These are phyloP conservation scores for Liparis tanakae DNA, from an alignment of 2,797 vertebrate genomes.

Conservation along the genomic window DNA sequence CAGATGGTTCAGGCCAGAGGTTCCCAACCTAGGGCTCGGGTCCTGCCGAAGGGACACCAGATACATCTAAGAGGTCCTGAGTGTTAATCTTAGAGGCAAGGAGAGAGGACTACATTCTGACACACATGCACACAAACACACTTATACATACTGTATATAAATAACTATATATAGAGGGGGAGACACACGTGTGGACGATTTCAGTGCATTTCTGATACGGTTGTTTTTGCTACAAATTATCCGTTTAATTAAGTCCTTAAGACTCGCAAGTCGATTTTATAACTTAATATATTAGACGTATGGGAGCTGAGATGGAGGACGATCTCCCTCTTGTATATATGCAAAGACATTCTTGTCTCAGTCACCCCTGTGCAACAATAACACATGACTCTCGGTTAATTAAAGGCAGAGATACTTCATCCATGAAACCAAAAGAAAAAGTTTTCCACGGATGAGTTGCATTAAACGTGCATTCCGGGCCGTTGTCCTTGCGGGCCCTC, in stretches of 20 bases:
- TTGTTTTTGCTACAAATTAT: neutral
- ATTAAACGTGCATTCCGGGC: conserved; percentile 47
- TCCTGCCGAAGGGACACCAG: neutral
- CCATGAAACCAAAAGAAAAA: conserved; percentile 71
- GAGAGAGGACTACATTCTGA: neutral
- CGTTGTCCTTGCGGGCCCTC: neutral
- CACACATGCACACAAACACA: neutral
- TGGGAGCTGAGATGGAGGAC: neutral
- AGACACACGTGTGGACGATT: too few relatives aligned
- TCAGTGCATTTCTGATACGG: neutral
- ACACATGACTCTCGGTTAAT: conserved; percentile 66
- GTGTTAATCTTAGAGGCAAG: neutral
- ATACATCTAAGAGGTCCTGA: neutral
- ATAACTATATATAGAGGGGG: neutral
- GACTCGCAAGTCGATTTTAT: neutral
- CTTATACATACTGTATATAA: too few relatives aligned
- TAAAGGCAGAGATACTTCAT: conserved; percentile 56
- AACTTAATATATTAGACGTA: neutral
- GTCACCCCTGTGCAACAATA: conserved; percentile 64
- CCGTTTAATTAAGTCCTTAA: neutral
- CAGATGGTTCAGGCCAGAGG: neutral
- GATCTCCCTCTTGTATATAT: neutral
- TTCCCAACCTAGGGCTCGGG: neutral
- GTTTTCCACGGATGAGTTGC: conserved; percentile 41
- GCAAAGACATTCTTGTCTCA: conserved; percentile 33